Evolutionary conservation across 1,140 invertebrate species (phyloP), one percentile per base, ranked within the genome.

Genomic region (Diorhabda carinulata): DNA sequence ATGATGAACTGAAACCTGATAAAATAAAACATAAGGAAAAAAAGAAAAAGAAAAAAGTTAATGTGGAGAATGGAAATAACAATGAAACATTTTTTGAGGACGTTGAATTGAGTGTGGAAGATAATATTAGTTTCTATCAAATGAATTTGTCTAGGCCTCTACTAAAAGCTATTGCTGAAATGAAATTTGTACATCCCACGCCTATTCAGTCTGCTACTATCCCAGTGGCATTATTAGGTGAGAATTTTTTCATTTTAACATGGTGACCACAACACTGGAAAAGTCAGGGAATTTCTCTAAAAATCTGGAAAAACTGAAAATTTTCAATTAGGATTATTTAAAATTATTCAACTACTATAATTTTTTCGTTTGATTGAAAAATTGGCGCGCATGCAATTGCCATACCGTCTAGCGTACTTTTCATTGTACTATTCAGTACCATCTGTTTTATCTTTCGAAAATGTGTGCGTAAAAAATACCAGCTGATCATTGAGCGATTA

Each of bases 191-290:
- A 4, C 91, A 95, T 79, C 97, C 97, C 8, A 99, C 97, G n/a
- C 95, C 95, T 3, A 98, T 99, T 77, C 97, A 99, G 84, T 87
- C 93, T 40, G 90, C 94, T 1, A 96, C 95, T 0, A 96, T 99
- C 76, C 98, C 98, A 1, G 86, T 98, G 6, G 97, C 95, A 41
- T 83, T 99, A 45, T 82, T 94, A 74, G 90, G 90, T 82, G 76
- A 77, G 77, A 61, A 1, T 25, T 25, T 25, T 25, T 25, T 25
- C n/a, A 1, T 25, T 25, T 25, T 25, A 25, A 25, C 25, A 25
- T 25, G 25, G 25, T 25, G 25, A 1, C 25, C 25, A 0, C 25
- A 25, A 1, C 25, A 25, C 25, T 25, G 25, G 25, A 25, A 25
- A 25, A 25, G 25, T 25, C 1, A 25, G 1, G 25, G 1, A 25